Conservation (phyloP, 2,113 vertebrate species). For the Jacana jacana region DNA sequence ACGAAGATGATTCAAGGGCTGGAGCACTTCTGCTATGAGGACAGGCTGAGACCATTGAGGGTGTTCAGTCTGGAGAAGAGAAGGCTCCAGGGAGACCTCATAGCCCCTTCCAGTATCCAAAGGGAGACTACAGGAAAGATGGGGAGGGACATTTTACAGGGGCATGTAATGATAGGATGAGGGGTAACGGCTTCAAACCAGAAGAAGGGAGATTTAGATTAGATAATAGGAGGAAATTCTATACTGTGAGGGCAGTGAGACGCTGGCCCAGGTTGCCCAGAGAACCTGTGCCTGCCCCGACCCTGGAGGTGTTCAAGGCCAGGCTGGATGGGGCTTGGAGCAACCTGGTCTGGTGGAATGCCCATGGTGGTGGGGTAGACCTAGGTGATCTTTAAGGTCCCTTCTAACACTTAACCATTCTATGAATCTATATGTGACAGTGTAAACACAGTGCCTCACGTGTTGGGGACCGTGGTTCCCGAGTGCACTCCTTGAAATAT, state of each 20-base stretch:
- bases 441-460: background rate
- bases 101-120: background rate
- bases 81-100: background rate
- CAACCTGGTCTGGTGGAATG: background rate
- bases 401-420: background rate
- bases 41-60: background rate
- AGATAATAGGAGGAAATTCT: background rate
- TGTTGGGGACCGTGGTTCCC: background rate
- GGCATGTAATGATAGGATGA: background rate
- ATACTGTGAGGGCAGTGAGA: background rate
- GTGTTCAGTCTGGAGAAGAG: background rate
- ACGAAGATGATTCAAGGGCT: background rate
- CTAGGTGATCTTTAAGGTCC: background rate
- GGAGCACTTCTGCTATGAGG: background rate
- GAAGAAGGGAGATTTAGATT: background rate
- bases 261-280: background rate
- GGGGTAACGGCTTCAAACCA: background rate
- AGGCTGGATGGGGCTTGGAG: background rate
- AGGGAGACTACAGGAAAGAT: background rate
- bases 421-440: background rate
- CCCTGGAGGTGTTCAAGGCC: background rate
- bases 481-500: background rate
- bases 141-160: background rate
- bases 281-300: background rate
- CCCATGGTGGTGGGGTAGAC: background rate